phyloP scores from a whole-genome alignment of 2,113 vertebrate genomes.

The Anoura caudifer region DNA sequence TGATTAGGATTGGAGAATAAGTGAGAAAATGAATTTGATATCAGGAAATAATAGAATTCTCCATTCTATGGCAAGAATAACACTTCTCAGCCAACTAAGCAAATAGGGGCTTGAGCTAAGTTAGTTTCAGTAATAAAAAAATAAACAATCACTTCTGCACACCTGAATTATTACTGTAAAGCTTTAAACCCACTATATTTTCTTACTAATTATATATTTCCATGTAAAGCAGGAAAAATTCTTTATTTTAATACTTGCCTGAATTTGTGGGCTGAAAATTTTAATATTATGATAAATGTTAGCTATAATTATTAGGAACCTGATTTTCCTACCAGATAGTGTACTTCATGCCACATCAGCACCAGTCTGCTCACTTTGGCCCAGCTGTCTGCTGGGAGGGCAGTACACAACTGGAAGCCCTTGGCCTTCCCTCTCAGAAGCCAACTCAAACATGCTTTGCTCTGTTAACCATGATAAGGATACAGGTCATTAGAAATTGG shows the following conservation, averaged over 20 bases:
- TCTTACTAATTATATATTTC: background rate
- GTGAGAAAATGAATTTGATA: background rate
- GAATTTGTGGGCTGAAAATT: background rate
- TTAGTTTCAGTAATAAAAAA: background rate
- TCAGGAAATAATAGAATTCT: constrained; percentile 24
- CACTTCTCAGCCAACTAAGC: background rate
- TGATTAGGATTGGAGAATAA: background rate
- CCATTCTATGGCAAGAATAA: background rate
- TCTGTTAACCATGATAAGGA: constrained; percentile 5
- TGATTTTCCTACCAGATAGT: background rate
- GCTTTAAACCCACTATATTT: background rate
- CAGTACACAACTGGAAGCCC: background rate
- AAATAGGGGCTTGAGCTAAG: background rate
- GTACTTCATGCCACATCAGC: background rate
- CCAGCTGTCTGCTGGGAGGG: background rate
- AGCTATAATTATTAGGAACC: background rate
- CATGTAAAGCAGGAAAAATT: background rate
- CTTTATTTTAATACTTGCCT: background rate
- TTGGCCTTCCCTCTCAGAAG: background rate
- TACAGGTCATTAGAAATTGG: constrained; percentile 37
- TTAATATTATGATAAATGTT: constrained; percentile 13
- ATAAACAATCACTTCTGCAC: background rate
- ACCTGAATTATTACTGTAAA: background rate
- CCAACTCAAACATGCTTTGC: background rate
- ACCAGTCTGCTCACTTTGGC: background rate